Evolutionary conservation across 2,888 invertebrate genomes (phyloP).

Genomic region (Zeuzera pyrina): DNA sequence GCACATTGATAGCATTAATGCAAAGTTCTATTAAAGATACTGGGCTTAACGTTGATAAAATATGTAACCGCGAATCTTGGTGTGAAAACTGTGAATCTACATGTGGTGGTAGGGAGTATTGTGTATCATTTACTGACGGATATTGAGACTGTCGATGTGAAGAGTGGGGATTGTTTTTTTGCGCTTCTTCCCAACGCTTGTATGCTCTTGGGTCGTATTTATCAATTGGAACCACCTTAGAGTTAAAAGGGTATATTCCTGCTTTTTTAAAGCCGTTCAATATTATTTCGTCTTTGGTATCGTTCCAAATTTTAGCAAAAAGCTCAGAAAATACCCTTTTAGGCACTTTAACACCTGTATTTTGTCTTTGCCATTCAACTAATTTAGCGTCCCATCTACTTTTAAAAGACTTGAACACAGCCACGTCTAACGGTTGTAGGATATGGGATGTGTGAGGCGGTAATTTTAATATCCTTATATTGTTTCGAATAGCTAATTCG

Average conservation of each 20-base stretch:
- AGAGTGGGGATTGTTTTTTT: background rate
- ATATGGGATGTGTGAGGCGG: conserved; percentile 22
- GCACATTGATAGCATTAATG: no score
- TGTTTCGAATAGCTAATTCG: conserved; percentile 11
- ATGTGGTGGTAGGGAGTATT: background rate
- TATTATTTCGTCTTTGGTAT: background rate
- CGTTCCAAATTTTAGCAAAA: conserved; percentile 3
- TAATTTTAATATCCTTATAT: conserved; percentile 21
- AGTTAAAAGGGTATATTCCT: conserved; percentile 3
- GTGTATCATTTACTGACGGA: background rate
- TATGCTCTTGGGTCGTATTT: conserved; percentile 4
- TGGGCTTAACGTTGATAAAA: background rate
- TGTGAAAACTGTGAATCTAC: background rate
- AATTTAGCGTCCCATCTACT: conserved; percentile 2
- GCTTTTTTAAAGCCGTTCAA: conserved; percentile 3
- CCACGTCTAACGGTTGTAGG: conserved; percentile 21
- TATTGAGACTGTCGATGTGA: background rate
- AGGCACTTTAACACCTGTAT: conserved; percentile 1
- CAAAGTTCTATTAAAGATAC: no score
- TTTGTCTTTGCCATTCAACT: conserved; percentile 2
- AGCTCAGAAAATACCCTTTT: conserved; percentile 2
- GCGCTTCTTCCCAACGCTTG: conserved; percentile 2
- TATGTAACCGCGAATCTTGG: background rate
- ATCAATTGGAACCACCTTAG: conserved; percentile 2
- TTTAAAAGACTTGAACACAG: no score